Evolutionary conservation across 2,797 vertebrate species (phyloP).

Genomic region (Pelochelys cantorii): DNA sequence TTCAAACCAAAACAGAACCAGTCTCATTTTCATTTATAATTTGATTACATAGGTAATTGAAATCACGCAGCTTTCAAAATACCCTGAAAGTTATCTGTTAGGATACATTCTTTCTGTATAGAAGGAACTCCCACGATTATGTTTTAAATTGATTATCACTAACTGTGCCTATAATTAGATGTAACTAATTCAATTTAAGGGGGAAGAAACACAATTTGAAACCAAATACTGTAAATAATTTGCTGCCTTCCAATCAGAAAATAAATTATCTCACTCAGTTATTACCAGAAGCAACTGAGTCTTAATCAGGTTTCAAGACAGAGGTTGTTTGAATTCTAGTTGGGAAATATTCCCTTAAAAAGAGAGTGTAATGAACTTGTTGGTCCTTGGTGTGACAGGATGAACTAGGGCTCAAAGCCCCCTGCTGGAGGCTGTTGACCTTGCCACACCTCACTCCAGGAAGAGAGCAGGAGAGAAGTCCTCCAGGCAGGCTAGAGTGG

Average conservation of each 20-base stretch:
- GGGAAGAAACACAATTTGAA: conserved; percentile 51
- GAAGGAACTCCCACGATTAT: conserved; percentile 25
- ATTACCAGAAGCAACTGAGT: conserved; percentile 49
- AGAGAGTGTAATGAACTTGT: conserved; percentile 12
- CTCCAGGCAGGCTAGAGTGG: too few relatives aligned
- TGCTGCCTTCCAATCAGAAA: conserved; percentile 59
- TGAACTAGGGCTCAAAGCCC: too few relatives aligned
- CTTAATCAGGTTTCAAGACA: conserved; percentile 31
- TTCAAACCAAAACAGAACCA: conserved; percentile 53
- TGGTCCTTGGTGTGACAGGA: not conserved
- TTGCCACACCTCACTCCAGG: too few relatives aligned
- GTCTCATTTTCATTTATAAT: too few relatives aligned
- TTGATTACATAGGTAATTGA: too few relatives aligned
- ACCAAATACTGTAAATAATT: conserved; percentile 59
- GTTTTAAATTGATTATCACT: conserved; percentile 61
- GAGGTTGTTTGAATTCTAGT: not conserved
- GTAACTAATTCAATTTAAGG: conserved; percentile 57
- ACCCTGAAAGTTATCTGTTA: conserved; percentile 33
- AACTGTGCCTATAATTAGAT: conserved; percentile 67
- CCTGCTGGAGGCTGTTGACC: too few relatives aligned
- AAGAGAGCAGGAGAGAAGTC: too few relatives aligned
- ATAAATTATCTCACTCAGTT: conserved; percentile 28
- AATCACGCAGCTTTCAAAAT: conserved; percentile 54
- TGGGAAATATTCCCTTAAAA: not conserved
- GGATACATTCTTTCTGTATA: conserved; percentile 62